Evolutionary conservation across 1,140 invertebrate genomes (phyloP).

Genomic region (Hylyphantes graminicola): DNA sequence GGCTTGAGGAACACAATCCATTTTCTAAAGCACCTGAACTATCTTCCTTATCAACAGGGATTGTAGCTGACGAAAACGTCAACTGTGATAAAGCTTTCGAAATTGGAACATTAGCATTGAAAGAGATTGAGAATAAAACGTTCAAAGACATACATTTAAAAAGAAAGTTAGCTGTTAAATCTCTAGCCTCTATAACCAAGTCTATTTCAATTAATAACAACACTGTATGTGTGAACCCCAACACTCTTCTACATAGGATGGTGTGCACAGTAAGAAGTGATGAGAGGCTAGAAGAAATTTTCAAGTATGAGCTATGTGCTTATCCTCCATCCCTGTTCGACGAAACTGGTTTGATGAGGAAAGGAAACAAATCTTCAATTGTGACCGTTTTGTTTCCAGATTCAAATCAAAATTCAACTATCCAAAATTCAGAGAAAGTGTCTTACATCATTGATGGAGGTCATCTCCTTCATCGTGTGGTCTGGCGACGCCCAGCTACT

Average conservation of each 20-base stretch:
- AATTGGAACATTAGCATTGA: conserved; percentile 28
- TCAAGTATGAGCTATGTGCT: background rate
- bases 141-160: conserved; percentile 39
- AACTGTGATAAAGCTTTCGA: conserved; percentile 34
- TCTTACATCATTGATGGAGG: conserved; percentile 21
- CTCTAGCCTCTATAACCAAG: conserved; percentile 21
- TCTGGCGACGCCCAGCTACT: conserved; percentile 9
- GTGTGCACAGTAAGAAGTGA: conserved; percentile 6
- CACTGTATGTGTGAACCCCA: conserved; percentile 14
- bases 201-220: background rate
- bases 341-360: conserved; percentile 1
- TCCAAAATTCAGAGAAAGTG: background rate
- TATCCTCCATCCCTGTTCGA: conserved; percentile 8
- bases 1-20: conserved; percentile 1
- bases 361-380: conserved; percentile 3
- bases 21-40: conserved; percentile 12
- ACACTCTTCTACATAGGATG: conserved; percentile 8
- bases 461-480: conserved; percentile 7
- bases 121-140: conserved; percentile 14
- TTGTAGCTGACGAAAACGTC: conserved; percentile 17
- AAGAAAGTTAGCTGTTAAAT: conserved; percentile 26
- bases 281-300: background rate
- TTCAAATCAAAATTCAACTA: background rate
- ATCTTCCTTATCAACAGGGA: conserved; percentile 28
- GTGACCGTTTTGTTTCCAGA: background rate